phyloP scores from a whole-genome alignment of 1,140 invertebrate genomes.

The Drosophila biarmipes region DNA sequence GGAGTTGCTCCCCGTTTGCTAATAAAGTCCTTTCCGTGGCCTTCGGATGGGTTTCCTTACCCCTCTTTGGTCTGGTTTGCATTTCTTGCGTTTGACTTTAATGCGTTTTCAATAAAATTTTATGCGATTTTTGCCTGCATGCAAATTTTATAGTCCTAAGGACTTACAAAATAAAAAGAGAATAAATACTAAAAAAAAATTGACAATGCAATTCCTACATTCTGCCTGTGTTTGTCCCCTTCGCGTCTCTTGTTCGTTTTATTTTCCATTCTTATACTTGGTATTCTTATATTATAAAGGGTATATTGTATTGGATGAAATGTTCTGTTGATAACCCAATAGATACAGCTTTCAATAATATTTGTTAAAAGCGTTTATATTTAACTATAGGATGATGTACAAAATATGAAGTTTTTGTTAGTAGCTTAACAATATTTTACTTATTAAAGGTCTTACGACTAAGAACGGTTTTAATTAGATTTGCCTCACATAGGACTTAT shows the following conservation, averaged over 20 bases:
- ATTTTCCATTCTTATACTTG: background rate
- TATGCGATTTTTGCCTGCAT: constrained; percentile 75
- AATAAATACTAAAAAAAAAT: constrained; percentile 44
- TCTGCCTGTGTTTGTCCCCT: constrained; percentile 5
- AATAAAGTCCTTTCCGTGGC: constrained; percentile 69
- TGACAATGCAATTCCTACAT: constrained; percentile 60
- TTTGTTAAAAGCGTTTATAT: no score
- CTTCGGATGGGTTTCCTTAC: constrained; percentile 29
- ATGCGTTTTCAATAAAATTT: constrained; percentile 79
- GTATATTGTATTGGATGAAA: background rate
- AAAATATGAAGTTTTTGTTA: no score
- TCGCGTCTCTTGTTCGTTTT: constrained; percentile 7
- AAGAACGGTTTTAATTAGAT: no score
- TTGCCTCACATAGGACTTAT: no score
- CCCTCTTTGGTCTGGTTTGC: constrained; percentile 40
- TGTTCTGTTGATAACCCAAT: no score
- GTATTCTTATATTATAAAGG: background rate
- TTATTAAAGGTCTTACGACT: no score
- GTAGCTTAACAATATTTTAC: no score
- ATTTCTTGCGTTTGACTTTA: constrained; percentile 77
- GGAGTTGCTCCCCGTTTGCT: constrained; percentile 61
- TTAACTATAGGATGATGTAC: no score
- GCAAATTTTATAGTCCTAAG: constrained; percentile 67
- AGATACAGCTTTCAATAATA: no score
- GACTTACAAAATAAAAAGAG: constrained; percentile 34